Evolutionary conservation across 2,113 vertebrate species (phyloP).

Genomic region (Halcyon senegalensis): DNA sequence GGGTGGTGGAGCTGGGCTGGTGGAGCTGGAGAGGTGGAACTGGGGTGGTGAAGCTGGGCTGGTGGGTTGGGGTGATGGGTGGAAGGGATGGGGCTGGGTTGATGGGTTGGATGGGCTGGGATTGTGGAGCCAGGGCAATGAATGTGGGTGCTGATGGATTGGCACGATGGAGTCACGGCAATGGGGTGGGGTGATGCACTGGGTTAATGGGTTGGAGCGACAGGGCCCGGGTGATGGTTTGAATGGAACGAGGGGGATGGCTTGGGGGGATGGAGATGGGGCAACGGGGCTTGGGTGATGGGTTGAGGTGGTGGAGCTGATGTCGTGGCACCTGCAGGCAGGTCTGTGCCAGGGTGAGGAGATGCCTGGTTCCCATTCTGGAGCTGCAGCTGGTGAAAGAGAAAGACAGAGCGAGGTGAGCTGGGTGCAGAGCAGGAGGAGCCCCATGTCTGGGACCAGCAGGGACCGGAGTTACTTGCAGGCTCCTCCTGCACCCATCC

Average conservation of each 20-base stretch:
- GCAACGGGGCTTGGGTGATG: no score
- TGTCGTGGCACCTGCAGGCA: accelerated
- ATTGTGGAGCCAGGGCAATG: neutral
- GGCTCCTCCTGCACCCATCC: neutral
- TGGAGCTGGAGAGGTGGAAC: neutral
- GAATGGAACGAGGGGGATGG: neutral
- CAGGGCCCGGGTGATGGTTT: neutral
- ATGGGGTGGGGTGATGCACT: no score
- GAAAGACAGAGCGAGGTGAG: accelerated
- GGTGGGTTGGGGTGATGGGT: no score
- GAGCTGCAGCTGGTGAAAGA: accelerated
- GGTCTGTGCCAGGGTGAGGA: accelerated
- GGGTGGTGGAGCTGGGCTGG: neutral
- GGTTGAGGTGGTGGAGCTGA: neutral
- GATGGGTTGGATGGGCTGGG: neutral
- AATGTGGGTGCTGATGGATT: neutral
- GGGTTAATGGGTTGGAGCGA: no score
- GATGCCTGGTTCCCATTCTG: accelerated
- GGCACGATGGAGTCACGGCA: neutral
- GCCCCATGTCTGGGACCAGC: accelerated
- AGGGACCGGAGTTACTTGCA: accelerated
- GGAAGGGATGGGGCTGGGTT: no score
- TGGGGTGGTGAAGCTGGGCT: no score
- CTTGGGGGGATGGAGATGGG: neutral
- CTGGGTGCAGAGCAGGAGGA: neutral